Percentiles rank a stretch among this genome's conserved stretches.
These are phyloP conservation scores for Alligator mississippiensis DNA, from an alignment of 2,113 vertebrate species.

Conservation along the genomic window DNA sequence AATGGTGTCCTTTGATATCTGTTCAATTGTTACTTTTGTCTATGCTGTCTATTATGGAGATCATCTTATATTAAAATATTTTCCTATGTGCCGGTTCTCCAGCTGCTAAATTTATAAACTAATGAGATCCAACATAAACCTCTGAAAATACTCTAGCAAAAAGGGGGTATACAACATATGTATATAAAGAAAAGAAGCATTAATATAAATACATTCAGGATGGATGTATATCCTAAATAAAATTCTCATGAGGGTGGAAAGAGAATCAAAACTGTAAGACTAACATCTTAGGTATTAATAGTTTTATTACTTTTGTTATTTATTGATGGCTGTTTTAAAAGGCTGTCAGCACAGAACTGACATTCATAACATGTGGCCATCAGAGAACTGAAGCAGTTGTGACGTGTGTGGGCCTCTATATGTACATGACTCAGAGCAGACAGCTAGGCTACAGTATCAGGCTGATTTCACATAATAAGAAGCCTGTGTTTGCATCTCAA, in stretches of 20 bases:
- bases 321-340: background rate
- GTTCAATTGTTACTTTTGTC: too few relatives aligned
- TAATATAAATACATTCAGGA: background rate
- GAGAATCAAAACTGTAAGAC: background rate
- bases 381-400: too few relatives aligned
- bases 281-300: background rate
- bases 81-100: background rate
- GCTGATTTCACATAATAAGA: too few relatives aligned
- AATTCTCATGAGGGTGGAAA: background rate
- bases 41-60: background rate
- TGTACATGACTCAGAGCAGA: too few relatives aligned
- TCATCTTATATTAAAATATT: background rate
- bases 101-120: background rate
- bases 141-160: conserved; percentile 9
- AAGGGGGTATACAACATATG: background rate
- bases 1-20: too few relatives aligned
- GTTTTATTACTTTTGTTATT: background rate
- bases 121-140: background rate
- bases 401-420: too few relatives aligned
- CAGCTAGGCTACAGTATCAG: too few relatives aligned
- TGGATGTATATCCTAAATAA: background rate
- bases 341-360: background rate
- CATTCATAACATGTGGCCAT: too few relatives aligned
- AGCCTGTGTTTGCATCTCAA: too few relatives aligned
- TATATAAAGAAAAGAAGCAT: conserved; percentile 20